A percentile compares a stretch with the other conserved stretches of the same genome.
Conservation (phyloP, 2,113 vertebrate species). For the Neolamprologus cancellatus region DNA sequence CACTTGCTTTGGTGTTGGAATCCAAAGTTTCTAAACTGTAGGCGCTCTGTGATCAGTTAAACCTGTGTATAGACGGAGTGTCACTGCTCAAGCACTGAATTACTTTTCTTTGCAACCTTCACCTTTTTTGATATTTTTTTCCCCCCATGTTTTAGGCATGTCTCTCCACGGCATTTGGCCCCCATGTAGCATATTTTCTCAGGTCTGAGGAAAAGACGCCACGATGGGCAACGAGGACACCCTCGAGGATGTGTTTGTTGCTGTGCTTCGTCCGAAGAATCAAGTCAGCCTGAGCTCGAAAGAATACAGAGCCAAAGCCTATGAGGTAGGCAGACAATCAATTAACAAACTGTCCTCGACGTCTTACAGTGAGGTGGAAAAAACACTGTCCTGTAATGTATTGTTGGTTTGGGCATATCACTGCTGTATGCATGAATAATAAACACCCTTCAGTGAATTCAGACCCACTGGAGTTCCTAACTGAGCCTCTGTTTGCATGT, state of each 20-base stretch:
- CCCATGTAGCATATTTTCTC: not conserved
- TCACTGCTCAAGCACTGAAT: not conserved
- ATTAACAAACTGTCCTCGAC: not conserved
- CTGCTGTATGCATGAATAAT: not conserved
- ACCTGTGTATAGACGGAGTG: not conserved
- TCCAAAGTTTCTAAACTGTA: not conserved
- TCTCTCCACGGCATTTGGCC: conserved; percentile 53
- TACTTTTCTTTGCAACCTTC: not conserved
- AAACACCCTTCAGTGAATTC: not conserved
- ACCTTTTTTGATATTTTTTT: not conserved
- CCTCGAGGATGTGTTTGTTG: conserved; percentile 86
- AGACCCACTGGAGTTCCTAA: not conserved
- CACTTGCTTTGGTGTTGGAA: not conserved
- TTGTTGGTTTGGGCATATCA: not conserved
- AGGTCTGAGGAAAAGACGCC: conserved; percentile 18
- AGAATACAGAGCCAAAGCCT: conserved; percentile 95
- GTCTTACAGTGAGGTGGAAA: not conserved
- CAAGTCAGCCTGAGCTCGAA: conserved; percentile 91
- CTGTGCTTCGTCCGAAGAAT: conserved; percentile 95
- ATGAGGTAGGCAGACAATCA: conserved; percentile 74
- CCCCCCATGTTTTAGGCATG: conserved; percentile 26
- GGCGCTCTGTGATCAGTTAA: not conserved
- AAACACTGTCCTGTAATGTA: not conserved
- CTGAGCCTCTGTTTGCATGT: not conserved
- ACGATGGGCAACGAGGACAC: conserved; percentile 90